Base-by-base conservation (phyloP, 30 jellyfish, hydroid and myxozoan genomes). In the Aurelia sp. region DNA sequence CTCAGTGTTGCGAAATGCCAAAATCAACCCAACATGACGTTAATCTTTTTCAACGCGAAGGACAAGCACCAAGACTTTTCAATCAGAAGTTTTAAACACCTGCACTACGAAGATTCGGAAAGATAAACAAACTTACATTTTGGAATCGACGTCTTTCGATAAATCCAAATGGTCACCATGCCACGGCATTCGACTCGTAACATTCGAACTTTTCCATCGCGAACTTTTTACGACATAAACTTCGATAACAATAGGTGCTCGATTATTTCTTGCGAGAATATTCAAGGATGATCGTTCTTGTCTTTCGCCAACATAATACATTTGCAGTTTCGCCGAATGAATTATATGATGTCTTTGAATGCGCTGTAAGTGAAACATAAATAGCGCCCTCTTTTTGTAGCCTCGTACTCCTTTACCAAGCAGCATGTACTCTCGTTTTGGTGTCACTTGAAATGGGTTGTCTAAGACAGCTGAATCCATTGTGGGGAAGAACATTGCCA, bases 141-240 rank as follows among this genome's bases (percentile, higher is more conserved):
- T 66, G 41, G 89, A 38, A 18, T 73, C 82, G 62, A 90, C 90
- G 67, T 90, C 97, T 76, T 90, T 83, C 41, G 95, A 44, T 40
- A 90, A 64, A 24, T 76, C 91, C 78, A 90, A 51, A 84, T 82
- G 86, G 60, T 90, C 97, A 17, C 85, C 95, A 62, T 79, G 91
- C 97, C 97, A 90, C 30, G 97, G 97, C 78, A 90, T 78, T 22
- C 95, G 80, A 71, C 97, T 90, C 61, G 97, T 90, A 3, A 90
- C 97, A 58, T 90, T 90, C 9, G 76, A 69, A 40, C 91, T 67
- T 22, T 78, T 66, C 97, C 97, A 90, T 3, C 68, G 74, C 13
- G 97, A 72, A 61, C 97, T 84, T 60, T 40, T 77, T 41, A 90
- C 92, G 38, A 86, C 83, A 64, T 74, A 90, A 18, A 77, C 88